Conservation (phyloP, 2,797 vertebrate genomes). For the Arctocebus calabarensis region DNA sequence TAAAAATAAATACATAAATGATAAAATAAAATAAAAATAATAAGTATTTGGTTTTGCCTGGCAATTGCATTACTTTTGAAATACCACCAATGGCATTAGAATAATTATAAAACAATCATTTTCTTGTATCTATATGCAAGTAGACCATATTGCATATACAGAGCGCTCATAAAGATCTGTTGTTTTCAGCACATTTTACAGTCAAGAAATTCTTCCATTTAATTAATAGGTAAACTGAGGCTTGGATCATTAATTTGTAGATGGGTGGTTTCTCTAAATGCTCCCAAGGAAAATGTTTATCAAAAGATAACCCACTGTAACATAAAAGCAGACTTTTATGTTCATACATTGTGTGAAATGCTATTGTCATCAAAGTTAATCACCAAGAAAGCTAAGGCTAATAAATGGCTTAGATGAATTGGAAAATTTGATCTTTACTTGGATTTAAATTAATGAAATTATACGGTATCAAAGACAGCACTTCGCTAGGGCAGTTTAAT, state of each 20-base stretch:
- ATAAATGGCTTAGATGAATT: conserved; percentile 77
- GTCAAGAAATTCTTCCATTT: conserved; percentile 43
- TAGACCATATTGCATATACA: not conserved
- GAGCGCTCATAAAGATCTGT: not conserved
- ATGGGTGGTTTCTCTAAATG: not conserved
- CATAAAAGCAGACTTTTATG: conserved; percentile 44
- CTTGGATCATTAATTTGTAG: conserved; percentile 65
- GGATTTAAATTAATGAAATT: conserved; percentile 79
- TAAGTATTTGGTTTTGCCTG: not conserved
- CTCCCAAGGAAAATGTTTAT: conserved; percentile 47
- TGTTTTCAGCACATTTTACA: conserved; percentile 47
- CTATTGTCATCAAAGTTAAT: conserved; percentile 77
- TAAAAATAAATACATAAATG: not conserved
- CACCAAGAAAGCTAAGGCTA: conserved; percentile 68
- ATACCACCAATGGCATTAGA: not conserved
- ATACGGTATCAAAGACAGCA: conserved; percentile 57
- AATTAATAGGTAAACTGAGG: conserved; percentile 70
- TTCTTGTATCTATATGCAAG: not conserved
- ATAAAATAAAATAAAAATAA: not conserved
- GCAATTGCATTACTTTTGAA: not conserved
- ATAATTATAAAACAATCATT: not conserved
- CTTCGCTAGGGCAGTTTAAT: conserved; percentile 54
- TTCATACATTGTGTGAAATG: conserved; percentile 46
- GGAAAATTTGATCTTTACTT: conserved; percentile 77
- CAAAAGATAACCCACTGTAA: conserved; percentile 39